Percentiles rank a stretch among this genome's conserved stretches.
phyloP scores from a whole-genome alignment of 2,888 invertebrate species.

The Tenthredo distinguenda region DNA sequence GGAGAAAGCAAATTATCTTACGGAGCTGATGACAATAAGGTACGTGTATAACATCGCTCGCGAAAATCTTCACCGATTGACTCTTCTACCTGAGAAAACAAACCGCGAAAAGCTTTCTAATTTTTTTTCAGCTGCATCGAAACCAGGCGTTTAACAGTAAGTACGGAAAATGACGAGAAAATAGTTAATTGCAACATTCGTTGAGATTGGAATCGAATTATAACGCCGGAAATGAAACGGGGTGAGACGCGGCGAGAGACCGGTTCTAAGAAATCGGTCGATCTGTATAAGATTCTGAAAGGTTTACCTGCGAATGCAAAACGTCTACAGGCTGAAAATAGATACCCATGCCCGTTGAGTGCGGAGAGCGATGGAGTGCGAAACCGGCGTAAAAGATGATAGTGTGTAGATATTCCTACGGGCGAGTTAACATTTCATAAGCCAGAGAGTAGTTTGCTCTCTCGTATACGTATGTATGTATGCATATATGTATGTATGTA shows the following conservation, averaged over 20 bases:
- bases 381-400: constrained; percentile 43
- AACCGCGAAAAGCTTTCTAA: constrained; percentile 13
- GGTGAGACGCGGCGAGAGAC: not conserved
- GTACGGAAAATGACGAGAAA: not conserved
- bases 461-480: not conserved
- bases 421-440: constrained; percentile 49
- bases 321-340: constrained; percentile 37
- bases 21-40: not conserved
- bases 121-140: not conserved
- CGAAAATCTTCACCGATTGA: not conserved
- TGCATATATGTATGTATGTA: not conserved
- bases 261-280: constrained; percentile 42
- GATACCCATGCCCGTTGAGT: constrained; percentile 13
- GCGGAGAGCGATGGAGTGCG: constrained; percentile 45
- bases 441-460: not conserved
- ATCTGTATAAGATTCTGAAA: constrained; percentile 32
- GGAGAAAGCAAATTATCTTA: constrained; percentile 36
- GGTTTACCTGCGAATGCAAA: constrained; percentile 47
- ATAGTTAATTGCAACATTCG: not conserved
- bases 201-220: not conserved
- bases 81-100: constrained; percentile 25
- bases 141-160: not conserved
- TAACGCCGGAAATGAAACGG: constrained; percentile 43
- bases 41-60: not conserved
- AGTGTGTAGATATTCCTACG: constrained; percentile 42